Evolutionary conservation across 2,113 vertebrate genomes (phyloP), one percentile per base, ranked within the genome.

Genomic region (Mus pahari): DNA sequence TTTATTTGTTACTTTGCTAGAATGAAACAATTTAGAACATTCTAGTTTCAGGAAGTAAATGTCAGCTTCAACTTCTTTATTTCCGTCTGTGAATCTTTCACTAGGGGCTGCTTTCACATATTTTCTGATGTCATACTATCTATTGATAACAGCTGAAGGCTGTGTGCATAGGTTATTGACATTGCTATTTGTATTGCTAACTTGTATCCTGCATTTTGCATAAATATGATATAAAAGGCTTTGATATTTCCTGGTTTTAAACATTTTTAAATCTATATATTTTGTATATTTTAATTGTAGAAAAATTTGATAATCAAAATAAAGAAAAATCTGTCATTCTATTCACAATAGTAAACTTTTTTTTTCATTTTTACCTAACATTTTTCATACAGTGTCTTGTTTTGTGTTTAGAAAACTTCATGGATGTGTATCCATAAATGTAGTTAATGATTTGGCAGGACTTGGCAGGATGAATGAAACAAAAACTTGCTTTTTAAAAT

Each of bases 291-390:
- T 96, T 92, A 12, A 62, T 68, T 86, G 19, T 94, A 88, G 70
- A 77, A 94, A 81, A 60, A 71, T 83, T 88, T 62, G 62, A 88
- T 89, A 87, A 73, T 68, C 68, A 74, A 88, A 86, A 36, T 39
- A 62, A 24, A 64, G 22, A 84, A 42, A 92, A 58, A 60, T 58
- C 13, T 89, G 28, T 81, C 66, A 55, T 87, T 95, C 28, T 42
- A 8, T 10, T n/a, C 42, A 7, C 14, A 82, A 19, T 70, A 62
- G 45, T 94, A 48, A 89, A 77, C 16, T 0, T 90, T 6, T 50
- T 89, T 50, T 91, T 81, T 58, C 90, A 39, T 92, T 94, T 96
- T 92, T n/a, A 55, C 91, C 74, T 58, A n/a, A 60, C 64, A 53
- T 86, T 86, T 17, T 75, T 17, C 48, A 55, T 55, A 86, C 64